Conservation (phyloP, 2,113 vertebrate genomes). For the Tonatia bakeri region DNA sequence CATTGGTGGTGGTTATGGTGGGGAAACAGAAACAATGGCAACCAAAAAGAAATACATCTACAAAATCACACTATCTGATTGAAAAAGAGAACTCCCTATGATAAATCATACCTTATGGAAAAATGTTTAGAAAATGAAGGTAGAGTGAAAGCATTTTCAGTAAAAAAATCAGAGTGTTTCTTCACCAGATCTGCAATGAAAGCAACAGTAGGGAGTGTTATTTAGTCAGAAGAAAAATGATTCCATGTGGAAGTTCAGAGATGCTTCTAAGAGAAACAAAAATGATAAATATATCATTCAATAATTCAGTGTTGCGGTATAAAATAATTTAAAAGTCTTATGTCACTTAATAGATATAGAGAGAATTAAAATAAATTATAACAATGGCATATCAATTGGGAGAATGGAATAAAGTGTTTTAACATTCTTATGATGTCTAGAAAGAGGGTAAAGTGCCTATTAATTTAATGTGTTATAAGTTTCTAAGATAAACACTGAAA, state of each 20-base stretch:
- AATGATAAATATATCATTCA: not conserved
- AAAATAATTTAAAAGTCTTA: not conserved
- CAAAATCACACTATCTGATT: not conserved
- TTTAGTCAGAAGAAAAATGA: not conserved
- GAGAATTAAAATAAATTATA: not conserved
- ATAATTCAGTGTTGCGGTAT: not conserved
- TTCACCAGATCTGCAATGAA: not conserved
- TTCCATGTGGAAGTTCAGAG: not conserved
- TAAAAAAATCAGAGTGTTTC: not conserved
- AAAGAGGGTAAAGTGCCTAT: not conserved
- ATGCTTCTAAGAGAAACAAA: not conserved
- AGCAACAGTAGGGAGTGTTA: not conserved
- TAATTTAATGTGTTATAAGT: not conserved
- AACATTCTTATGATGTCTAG: not conserved
- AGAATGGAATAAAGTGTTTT: not conserved
- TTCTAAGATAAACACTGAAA: not conserved
- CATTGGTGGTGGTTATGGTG: not conserved
- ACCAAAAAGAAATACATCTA: not conserved
- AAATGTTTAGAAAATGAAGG: not conserved
- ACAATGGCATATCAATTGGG: not conserved
- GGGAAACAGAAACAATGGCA: not conserved
- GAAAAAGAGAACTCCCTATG: not conserved
- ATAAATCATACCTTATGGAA: not conserved
- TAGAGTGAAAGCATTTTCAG: not conserved
- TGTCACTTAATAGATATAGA: not conserved